Percentiles rank a stretch among this genome's conserved stretches.
Conservation (phyloP, 1,140 invertebrate species). For the Whitmania pigra region DNA sequence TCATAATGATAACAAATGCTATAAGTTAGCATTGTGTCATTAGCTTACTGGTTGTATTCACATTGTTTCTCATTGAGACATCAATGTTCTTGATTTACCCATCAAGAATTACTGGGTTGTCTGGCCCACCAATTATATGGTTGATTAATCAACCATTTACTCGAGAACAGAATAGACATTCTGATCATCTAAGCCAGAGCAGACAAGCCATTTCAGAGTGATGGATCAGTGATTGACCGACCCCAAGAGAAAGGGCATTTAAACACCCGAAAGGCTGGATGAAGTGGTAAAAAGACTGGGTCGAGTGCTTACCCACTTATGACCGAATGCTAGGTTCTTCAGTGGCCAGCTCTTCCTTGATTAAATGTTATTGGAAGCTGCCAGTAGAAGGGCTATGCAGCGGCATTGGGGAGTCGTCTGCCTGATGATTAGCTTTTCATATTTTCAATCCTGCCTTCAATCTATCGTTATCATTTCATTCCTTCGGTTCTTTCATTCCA, state of each 20-base stretch:
- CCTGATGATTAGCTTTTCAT: not conserved
- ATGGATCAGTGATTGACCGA: not conserved
- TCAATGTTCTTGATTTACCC: too few relatives aligned
- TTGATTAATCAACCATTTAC: not conserved
- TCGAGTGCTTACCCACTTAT: not conserved
- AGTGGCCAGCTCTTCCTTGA: constrained; percentile 11
- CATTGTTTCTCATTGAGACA: too few relatives aligned
- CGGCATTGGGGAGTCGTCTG: not conserved
- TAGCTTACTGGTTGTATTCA: too few relatives aligned
- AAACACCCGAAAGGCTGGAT: not conserved
- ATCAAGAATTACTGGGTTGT: too few relatives aligned
- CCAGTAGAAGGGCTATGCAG: constrained; percentile 13
- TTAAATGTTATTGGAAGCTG: constrained; percentile 9
- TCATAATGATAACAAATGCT: too few relatives aligned
- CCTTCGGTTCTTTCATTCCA: not conserved
- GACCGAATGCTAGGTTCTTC: constrained; percentile 10
- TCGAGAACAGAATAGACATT: not conserved
- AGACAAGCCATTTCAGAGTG: not conserved
- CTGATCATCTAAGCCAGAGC: not conserved
- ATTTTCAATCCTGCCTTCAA: not conserved
- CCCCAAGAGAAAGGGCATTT: not conserved
- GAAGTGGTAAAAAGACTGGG: not conserved
- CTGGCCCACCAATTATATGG: not conserved
- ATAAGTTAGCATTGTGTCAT: too few relatives aligned
- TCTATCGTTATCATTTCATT: too few relatives aligned